Conservation (phyloP, 2,797 vertebrate species). For the Macroramphosus scolopax region DNA sequence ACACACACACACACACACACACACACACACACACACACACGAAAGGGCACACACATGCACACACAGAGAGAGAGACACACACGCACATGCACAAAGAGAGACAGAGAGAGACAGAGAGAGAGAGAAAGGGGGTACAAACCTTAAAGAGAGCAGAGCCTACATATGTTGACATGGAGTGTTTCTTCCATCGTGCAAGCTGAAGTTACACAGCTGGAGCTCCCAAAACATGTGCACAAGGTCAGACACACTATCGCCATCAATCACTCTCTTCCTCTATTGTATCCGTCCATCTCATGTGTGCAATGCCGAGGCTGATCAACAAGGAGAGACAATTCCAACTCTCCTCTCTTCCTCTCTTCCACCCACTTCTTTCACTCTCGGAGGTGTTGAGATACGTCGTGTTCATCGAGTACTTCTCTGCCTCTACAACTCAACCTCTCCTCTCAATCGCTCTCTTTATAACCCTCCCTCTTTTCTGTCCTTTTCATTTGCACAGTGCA, state of each 20-base stretch:
- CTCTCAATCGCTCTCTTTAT: conserved; percentile 12
- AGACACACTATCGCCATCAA: conserved; percentile 10
- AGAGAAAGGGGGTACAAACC: conserved; percentile 40
- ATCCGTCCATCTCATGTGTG: conserved; percentile 38
- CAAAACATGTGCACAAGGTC: conserved; percentile 5
- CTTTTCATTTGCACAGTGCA: conserved; percentile 49
- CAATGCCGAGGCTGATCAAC: conserved; percentile 25
- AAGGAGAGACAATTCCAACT: conserved; percentile 50
- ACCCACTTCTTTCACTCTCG: conserved; percentile 70
- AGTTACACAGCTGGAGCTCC: conserved; percentile 39
- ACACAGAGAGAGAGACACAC: no score
- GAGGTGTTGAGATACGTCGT: conserved; percentile 73
- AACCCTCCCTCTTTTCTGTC: conserved; percentile 21
- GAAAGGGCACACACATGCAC: no score
- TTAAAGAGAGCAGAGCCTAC: conserved; percentile 39
- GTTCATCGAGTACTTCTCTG: conserved; percentile 41
- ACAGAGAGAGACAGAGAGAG: no score
- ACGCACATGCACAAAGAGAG: not conserved
- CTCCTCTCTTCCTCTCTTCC: conserved; percentile 50
- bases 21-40: no score
- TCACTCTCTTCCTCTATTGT: conserved; percentile 31
- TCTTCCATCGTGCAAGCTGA: conserved; percentile 35
- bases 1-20: conserved; percentile 2
- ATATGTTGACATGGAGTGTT: conserved; percentile 29
- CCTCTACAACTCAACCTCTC: conserved; percentile 44